A percentile compares a stretch with the other conserved stretches of the same genome.
phyloP scores from a whole-genome alignment of 2,797 vertebrate genomes.

The Amphiprion clarkii region DNA sequence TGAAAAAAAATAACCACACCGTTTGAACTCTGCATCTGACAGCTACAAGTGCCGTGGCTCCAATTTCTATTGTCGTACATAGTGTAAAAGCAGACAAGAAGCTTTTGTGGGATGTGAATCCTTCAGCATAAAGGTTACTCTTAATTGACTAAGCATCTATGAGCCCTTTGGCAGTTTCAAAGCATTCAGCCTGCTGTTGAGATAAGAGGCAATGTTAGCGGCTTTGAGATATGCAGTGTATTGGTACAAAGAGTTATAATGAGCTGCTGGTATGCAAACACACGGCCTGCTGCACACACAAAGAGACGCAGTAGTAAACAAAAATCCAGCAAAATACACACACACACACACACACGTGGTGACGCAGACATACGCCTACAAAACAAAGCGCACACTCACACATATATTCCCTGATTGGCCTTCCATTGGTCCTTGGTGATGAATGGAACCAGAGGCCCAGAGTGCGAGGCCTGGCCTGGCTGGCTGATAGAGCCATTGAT shows the following conservation, averaged over 20 bases:
- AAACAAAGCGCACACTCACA: slow-evolving; percentile 23
- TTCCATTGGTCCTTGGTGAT: slow-evolving; percentile 50
- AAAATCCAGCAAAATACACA: neutral
- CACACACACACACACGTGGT: slow-evolving; percentile 12
- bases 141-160: slow-evolving; percentile 72
- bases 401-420: slow-evolving; percentile 17
- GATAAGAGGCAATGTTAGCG: slow-evolving; percentile 57
- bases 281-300: neutral
- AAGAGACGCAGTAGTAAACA: neutral
- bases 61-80: slow-evolving; percentile 59
- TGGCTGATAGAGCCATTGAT: slow-evolving; percentile 72
- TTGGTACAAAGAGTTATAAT: slow-evolving; percentile 64
- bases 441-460: slow-evolving; percentile 53
- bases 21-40: slow-evolving; percentile 63
- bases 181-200: slow-evolving; percentile 46
- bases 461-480: slow-evolving; percentile 44
- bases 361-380: slow-evolving; percentile 6
- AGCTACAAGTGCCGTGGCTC: slow-evolving; percentile 55
- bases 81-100: slow-evolving; percentile 57
- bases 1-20: slow-evolving; percentile 24
- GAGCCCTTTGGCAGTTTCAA: slow-evolving; percentile 68
- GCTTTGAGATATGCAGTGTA: slow-evolving; percentile 44
- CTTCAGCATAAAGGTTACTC: slow-evolving; percentile 70
- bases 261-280: slow-evolving; percentile 57
- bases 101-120: slow-evolving; percentile 56